Evolutionary conservation across 2,888 invertebrate species (phyloP).

Genomic region (Conus canariensis): DNA sequence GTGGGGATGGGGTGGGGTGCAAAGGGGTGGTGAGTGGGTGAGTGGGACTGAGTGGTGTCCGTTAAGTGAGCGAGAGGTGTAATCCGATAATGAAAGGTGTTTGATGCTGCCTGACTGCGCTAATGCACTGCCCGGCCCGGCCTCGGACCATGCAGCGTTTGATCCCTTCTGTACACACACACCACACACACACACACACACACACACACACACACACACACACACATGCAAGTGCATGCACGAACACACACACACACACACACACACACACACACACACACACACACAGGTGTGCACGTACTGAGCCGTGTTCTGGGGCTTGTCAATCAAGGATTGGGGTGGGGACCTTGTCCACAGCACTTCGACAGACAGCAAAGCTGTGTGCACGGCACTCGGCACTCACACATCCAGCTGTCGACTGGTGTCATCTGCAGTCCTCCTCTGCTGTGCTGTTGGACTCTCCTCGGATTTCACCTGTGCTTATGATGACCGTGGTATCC

Average conservation of each 20-base stretch:
- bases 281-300: conserved; percentile 2
- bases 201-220: not conserved
- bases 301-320: too few species aligned
- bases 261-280: conserved; percentile 4
- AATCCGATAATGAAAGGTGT: conserved; percentile 16
- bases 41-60: not conserved
- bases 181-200: too few species aligned
- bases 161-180: too few species aligned
- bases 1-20: not conserved
- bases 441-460: too few species aligned
- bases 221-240: not conserved
- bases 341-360: too few species aligned
- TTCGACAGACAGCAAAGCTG: too few species aligned
- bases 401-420: too few species aligned
- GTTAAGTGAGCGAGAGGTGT: not conserved
- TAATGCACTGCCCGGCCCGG: conserved; percentile 8
- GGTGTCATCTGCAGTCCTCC: too few species aligned
- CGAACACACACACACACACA: conserved; percentile 14
- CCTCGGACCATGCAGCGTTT: not conserved
- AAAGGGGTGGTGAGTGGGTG: not conserved
- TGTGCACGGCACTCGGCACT: too few species aligned
- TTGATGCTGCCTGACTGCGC: not conserved
- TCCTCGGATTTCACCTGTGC: too few species aligned
- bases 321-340: too few species aligned
- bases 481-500: too few species aligned